phyloP scores from a whole-genome alignment of 92 coral and sea anemone species.

The Porites divaricata region DNA sequence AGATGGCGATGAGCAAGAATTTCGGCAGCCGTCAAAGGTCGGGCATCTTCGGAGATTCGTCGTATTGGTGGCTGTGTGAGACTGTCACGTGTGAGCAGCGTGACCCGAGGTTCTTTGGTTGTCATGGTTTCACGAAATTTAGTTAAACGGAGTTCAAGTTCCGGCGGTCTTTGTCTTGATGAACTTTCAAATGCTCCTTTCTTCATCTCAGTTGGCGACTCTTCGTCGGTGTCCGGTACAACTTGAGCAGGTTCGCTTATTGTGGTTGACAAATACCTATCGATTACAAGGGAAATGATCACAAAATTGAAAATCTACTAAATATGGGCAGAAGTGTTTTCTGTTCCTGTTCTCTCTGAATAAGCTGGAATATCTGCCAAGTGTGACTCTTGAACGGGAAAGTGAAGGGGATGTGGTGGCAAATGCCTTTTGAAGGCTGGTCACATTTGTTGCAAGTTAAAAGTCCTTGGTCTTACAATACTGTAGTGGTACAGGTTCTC shows the following conservation, averaged over 20 bases:
- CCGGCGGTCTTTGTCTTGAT: conserved; percentile 58
- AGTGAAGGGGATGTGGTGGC: no score
- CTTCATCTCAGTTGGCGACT: conserved; percentile 14
- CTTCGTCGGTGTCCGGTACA: conserved; percentile 85
- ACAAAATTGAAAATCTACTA: background rate
- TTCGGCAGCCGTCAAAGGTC: conserved; percentile 93
- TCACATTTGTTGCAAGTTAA: no score
- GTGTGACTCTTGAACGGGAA: no score
- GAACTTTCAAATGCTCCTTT: conserved; percentile 40
- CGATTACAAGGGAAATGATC: background rate
- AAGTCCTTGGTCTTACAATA: no score
- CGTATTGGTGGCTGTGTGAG: conserved; percentile 90
- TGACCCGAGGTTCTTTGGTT: conserved; percentile 67
- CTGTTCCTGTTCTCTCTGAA: no score
- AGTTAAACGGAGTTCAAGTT: conserved; percentile 79
- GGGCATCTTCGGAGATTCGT: conserved; percentile 87
- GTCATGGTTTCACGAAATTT: conserved; percentile 81
- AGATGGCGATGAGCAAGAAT: conserved; percentile 91
- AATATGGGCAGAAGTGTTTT: no score
- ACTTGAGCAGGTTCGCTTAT: conserved; percentile 84
- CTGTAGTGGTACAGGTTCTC: no score
- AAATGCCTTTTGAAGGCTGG: no score
- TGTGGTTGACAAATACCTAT: conserved; percentile 86
- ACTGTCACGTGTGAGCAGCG: conserved; percentile 64
- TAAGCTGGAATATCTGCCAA: no score